phyloP scores from a whole-genome alignment of 2,797 vertebrate species.

The Psittacula derbiana region DNA sequence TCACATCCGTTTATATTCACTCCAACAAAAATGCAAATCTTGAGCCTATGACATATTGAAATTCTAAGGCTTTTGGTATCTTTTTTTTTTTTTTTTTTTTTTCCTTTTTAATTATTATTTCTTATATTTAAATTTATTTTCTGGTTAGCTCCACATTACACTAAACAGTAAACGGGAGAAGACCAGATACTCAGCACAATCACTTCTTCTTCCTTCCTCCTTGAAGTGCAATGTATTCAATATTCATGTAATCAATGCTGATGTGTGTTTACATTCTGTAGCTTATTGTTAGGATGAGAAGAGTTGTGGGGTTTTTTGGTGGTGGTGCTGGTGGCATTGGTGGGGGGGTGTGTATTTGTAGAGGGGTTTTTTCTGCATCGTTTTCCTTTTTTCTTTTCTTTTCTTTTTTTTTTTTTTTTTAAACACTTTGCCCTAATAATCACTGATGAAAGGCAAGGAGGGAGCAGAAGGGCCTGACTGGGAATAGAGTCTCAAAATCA shows the following conservation, averaged over 20 bases:
- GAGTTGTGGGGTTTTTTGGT: accelerated
- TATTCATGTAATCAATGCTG: not conserved
- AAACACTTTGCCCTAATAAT: not conserved
- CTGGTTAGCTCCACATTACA: not conserved
- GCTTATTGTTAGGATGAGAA: not conserved
- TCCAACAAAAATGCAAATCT: not conserved
- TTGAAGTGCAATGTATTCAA: not conserved
- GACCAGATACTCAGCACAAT: not conserved
- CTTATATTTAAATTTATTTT: not conserved
- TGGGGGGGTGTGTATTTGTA: accelerated
- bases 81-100: not conserved
- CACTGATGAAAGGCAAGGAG: not conserved
- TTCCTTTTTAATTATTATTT: not conserved
- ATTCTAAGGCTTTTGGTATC: not conserved
- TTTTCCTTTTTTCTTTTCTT: too few relatives aligned
- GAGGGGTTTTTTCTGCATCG: not conserved
- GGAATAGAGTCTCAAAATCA: not conserved
- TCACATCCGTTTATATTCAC: not conserved
- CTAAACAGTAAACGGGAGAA: not conserved
- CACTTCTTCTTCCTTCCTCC: not conserved
- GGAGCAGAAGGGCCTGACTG: not conserved
- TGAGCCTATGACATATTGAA: not conserved
- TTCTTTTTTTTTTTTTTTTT: not conserved
- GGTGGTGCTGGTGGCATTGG: not conserved
- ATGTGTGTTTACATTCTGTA: not conserved